Conservation (phyloP, 1,140 invertebrate species). For the Lamellibrachia luymesi region DNA sequence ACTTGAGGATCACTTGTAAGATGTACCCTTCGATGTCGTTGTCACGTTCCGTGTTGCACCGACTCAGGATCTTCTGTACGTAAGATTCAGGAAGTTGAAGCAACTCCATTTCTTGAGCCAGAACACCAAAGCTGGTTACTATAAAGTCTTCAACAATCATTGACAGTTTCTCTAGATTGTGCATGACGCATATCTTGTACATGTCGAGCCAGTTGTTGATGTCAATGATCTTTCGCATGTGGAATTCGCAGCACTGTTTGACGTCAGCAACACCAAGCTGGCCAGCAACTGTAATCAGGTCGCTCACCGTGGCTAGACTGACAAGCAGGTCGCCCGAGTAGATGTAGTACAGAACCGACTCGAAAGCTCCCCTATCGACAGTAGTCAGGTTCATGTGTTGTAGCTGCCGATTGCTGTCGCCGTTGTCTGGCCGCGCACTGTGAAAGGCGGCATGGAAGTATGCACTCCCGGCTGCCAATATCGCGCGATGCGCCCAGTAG, state of each 20-base stretch:
- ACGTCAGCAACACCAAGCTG: slow-evolving; percentile 9
- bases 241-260: neutral
- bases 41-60: neutral
- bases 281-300: neutral
- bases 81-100: neutral
- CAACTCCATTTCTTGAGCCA: neutral
- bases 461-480: neutral
- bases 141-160: neutral
- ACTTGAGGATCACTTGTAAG: neutral
- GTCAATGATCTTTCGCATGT: slow-evolving; percentile 11
- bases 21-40: neutral
- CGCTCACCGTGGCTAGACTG: neutral
- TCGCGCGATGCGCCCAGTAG: neutral
- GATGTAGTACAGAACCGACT: neutral
- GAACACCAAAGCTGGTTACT: neutral
- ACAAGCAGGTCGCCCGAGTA: slow-evolving; percentile 8
- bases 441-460: neutral
- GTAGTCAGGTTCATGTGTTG: neutral
- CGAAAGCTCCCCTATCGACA: neutral
- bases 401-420: neutral
- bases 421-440: neutral
- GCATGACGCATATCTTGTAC: neutral
- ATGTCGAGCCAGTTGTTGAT: neutral
- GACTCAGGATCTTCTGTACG: neutral
- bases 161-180: neutral